These are phyloP conservation scores for Galago senegalensis DNA, from an alignment of 2,797 vertebrate species.

Conservation along the genomic window DNA sequence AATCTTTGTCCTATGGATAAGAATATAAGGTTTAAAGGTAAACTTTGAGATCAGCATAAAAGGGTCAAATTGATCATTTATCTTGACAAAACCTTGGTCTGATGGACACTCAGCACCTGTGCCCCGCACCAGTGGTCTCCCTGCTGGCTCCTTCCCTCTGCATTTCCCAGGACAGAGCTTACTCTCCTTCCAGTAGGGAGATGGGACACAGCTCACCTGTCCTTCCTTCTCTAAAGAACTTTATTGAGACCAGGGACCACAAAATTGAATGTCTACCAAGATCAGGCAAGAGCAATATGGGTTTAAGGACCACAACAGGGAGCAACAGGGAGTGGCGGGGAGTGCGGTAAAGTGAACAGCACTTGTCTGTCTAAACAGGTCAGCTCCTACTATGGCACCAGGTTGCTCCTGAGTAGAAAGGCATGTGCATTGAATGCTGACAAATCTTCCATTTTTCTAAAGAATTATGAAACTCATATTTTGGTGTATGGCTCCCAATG, in stretches of 20 bases:
- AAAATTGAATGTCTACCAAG: background rate
- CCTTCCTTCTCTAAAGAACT: slow-evolving; percentile 1
- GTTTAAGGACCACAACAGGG: background rate
- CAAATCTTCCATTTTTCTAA: slow-evolving; percentile 21
- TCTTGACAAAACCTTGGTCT: background rate
- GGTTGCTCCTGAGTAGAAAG: background rate
- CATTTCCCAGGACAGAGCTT: background rate
- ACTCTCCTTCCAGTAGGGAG: background rate
- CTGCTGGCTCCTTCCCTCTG: background rate
- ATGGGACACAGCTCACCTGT: background rate
- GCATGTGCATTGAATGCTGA: too few relatives aligned
- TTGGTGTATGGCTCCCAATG: slow-evolving; percentile 11
- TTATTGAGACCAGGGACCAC: background rate
- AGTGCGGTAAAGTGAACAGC: background rate
- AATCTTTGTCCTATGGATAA: background rate
- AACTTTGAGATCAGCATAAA: background rate
- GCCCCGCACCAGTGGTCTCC: background rate
- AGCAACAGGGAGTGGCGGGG: background rate
- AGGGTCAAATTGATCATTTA: background rate
- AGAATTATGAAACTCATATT: background rate
- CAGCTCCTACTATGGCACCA: background rate
- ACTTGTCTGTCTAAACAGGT: background rate
- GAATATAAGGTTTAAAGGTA: background rate
- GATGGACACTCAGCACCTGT: background rate
- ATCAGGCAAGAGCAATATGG: background rate